Evolutionary conservation across 2,797 vertebrate species (phyloP).

Genomic region (Synaphobranchus kaupii): DNA sequence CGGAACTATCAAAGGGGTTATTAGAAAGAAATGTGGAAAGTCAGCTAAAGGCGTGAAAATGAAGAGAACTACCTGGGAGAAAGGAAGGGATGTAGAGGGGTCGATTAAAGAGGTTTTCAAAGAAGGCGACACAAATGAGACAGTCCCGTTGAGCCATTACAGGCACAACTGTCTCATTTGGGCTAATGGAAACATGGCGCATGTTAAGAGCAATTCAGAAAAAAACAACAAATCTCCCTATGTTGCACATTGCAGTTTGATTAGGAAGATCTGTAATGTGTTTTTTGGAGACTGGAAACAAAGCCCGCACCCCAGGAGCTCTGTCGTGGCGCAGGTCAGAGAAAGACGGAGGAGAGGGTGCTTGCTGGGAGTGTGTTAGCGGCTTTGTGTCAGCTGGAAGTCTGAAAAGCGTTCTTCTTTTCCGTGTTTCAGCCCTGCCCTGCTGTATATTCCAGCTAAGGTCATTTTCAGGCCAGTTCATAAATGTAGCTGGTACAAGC

Average conservation of each 20-base stretch:
- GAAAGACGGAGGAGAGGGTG: neutral
- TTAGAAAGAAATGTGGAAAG: neutral
- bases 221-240: neutral
- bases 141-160: neutral
- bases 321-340: neutral
- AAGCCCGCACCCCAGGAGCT: neutral
- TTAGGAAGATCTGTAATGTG: neutral
- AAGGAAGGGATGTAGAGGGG: neutral
- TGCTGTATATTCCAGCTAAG: no score
- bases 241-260: neutral
- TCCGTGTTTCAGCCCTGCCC: neutral
- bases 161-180: neutral
- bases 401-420: neutral
- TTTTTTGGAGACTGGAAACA: neutral
- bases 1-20: neutral
- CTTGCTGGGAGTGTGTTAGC: neutral
- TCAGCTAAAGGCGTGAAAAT: neutral
- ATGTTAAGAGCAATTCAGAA: neutral
- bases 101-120: neutral
- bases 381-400: neutral
- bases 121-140: neutral
- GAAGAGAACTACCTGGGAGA: neutral
- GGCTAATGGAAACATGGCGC: neutral
- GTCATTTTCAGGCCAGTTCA: no score
- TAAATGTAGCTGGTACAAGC: no score